Evolutionary conservation across 2,113 vertebrate genomes (phyloP).

Genomic region (Gallinago paraguaiae): DNA sequence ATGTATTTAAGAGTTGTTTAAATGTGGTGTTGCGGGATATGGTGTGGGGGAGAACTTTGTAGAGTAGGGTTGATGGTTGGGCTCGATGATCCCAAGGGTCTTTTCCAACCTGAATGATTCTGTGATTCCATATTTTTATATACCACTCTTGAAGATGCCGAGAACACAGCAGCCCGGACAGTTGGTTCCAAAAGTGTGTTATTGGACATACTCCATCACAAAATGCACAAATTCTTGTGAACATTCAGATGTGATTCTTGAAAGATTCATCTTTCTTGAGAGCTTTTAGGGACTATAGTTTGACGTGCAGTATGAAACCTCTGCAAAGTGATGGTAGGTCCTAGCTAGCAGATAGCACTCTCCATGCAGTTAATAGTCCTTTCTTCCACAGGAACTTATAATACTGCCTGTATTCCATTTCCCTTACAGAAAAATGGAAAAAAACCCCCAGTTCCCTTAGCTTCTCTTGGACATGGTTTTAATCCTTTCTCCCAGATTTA

Average conservation of each 20-base stretch:
- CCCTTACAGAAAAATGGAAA: background rate
- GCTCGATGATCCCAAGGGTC: too few species aligned
- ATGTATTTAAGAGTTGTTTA: too few species aligned
- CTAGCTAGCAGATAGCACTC: background rate
- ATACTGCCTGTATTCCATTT: background rate
- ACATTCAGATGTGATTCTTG: background rate
- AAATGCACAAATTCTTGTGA: background rate
- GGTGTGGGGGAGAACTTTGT: too few species aligned
- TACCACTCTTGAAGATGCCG: background rate
- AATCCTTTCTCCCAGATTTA: conserved; percentile 33
- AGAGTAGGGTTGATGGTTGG: too few species aligned
- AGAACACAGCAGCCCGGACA: background rate
- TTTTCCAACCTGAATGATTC: too few species aligned
- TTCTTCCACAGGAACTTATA: background rate
- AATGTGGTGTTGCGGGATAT: too few species aligned
- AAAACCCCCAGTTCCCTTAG: background rate
- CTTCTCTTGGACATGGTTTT: background rate
- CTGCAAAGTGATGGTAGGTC: background rate
- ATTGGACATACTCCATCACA: background rate
- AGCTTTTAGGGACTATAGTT: background rate
- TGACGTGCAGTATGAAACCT: background rate
- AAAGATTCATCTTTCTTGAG: background rate
- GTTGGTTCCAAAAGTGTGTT: background rate
- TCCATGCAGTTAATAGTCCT: background rate
- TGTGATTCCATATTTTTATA: background rate